A percentile compares a stretch with the other conserved stretches of the same genome.
Evolutionary conservation across 2,113 vertebrate genomes (phyloP).

Genomic region (Antigone vipio): DNA sequence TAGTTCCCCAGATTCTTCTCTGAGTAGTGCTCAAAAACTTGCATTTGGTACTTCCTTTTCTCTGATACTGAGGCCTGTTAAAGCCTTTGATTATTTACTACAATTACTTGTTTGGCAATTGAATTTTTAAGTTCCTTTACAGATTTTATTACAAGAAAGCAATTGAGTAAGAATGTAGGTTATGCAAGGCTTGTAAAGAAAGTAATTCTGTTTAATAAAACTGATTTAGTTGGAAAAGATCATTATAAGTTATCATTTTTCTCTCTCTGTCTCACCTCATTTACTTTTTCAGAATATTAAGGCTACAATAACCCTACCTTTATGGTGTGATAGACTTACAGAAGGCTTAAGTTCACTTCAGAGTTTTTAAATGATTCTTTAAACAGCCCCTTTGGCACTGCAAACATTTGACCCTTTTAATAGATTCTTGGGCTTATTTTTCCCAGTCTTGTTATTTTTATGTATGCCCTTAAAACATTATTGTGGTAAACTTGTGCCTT

Average conservation of each 20-base stretch:
- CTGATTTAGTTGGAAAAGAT: background rate
- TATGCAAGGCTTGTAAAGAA: background rate
- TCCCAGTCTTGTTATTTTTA: background rate
- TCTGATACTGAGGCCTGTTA: background rate
- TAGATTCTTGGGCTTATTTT: background rate
- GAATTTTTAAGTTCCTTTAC: background rate
- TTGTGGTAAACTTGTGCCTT: background rate
- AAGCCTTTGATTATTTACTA: background rate
- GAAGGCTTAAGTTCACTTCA: background rate
- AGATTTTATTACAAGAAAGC: background rate
- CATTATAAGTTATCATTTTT: background rate
- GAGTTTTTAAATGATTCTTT: background rate
- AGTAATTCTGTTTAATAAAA: background rate
- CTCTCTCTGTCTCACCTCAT: background rate
- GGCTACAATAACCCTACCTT: background rate
- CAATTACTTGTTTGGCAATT: background rate
- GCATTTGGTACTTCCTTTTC: background rate
- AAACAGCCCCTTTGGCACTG: background rate
- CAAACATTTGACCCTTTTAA: background rate
- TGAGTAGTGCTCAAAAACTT: background rate
- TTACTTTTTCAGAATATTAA: background rate
- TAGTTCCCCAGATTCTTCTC: background rate
- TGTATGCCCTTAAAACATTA: background rate
- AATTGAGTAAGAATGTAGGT: background rate
- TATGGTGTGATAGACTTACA: background rate